phyloP scores from a whole-genome alignment of 2,888 invertebrate genomes.

The Luffia ferchaultella region DNA sequence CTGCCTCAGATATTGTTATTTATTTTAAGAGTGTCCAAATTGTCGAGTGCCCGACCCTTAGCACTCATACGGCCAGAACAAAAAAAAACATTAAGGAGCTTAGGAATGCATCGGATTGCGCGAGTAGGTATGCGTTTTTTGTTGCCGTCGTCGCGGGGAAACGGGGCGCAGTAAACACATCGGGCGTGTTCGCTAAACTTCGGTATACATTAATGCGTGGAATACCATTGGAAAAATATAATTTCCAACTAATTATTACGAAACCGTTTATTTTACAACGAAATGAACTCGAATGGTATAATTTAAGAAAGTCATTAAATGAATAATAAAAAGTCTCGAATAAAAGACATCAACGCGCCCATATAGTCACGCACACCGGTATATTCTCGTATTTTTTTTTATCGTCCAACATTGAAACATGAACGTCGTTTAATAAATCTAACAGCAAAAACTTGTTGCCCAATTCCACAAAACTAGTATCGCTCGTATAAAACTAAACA shows the following conservation, averaged over 20 bases:
- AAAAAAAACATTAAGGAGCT: slow-evolving; percentile 25
- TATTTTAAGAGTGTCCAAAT: slow-evolving; percentile 42
- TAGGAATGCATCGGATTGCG: slow-evolving; percentile 59
- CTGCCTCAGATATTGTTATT: background rate
- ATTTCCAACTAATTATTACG: no score
- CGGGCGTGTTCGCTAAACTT: background rate
- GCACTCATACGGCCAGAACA: slow-evolving; percentile 43
- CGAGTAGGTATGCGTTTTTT: slow-evolving; percentile 55
- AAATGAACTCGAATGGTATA: no score
- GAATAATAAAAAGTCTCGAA: no score
- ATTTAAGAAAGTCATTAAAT: no score
- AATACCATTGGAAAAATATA: no score
- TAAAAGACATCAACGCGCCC: slow-evolving; percentile 54
- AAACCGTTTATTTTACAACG: no score
- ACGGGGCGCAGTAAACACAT: slow-evolving; percentile 3
- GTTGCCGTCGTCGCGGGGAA: slow-evolving; percentile 48
- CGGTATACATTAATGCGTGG: no score
- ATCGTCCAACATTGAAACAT: background rate
- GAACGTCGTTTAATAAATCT: background rate
- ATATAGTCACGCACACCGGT: slow-evolving; percentile 1
- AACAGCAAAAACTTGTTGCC: background rate
- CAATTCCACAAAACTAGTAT: background rate
- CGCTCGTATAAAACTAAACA: background rate
- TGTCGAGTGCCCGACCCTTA: slow-evolving; percentile 40
- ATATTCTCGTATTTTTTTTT: background rate